Evolutionary conservation across 2,888 invertebrate species (phyloP).

Genomic region (Pycnomerus fuliginosus): DNA sequence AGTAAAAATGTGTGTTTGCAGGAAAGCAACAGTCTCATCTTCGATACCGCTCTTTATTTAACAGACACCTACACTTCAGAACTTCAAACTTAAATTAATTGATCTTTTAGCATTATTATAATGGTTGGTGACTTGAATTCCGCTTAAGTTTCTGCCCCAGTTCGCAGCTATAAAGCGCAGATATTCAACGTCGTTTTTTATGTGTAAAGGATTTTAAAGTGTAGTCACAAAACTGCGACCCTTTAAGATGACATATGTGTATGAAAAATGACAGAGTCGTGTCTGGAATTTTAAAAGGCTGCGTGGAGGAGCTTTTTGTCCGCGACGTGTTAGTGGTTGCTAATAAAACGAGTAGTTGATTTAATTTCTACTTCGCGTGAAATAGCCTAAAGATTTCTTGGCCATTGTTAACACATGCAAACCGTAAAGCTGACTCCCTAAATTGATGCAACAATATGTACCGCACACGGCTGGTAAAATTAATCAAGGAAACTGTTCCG

Average conservation of each 20-base stretch:
- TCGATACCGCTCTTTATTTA: too few relatives aligned
- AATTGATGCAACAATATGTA: constrained; percentile 24
- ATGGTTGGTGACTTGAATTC: too few relatives aligned
- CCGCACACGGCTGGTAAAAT: constrained; percentile 31
- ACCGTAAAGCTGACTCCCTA: constrained; percentile 8
- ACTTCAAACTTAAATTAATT: too few relatives aligned
- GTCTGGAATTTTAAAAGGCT: constrained; percentile 15
- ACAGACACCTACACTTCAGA: too few relatives aligned
- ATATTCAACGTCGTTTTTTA: constrained; percentile 7
- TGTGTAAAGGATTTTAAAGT: constrained; percentile 13
- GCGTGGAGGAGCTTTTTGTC: neutral
- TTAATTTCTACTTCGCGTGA: neutral
- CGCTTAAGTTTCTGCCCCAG: too few relatives aligned
- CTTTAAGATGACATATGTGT: constrained; percentile 23
- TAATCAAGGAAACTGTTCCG: constrained; percentile 40
- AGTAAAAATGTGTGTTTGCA: too few relatives aligned
- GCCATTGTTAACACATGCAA: constrained; percentile 7
- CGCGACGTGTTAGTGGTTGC: neutral
- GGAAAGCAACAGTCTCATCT: too few relatives aligned
- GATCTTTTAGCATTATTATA: too few relatives aligned
- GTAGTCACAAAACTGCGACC: constrained; percentile 17
- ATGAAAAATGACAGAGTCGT: constrained; percentile 20
- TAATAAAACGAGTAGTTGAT: neutral
- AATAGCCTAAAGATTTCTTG: neutral
- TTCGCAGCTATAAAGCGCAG: too few relatives aligned